Evolutionary conservation across 2,888 invertebrate genomes (phyloP), one percentile per base, ranked within the genome.

Genomic region (Orgyia antiqua): DNA sequence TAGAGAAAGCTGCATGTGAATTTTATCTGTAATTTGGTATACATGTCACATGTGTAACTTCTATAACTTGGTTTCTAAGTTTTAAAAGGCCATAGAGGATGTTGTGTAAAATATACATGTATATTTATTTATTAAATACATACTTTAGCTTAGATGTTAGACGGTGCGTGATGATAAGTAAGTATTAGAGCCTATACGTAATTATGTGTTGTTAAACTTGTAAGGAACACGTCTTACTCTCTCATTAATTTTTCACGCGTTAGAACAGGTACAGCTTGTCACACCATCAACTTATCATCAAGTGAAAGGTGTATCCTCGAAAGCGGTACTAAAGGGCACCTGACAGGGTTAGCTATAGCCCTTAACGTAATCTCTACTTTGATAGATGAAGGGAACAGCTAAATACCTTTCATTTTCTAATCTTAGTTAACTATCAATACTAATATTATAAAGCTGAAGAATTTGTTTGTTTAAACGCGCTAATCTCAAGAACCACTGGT

Each of bases 291-390:
- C 42, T 40, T 42, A 40, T 42, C 51, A 45, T 37, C 6, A 25
- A 47, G 51, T 45, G 51, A 51, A 54, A 51, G 45, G 49, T 19
- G 27, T 36, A 31, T 42, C 37, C 27, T 42, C 30, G 53, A 49
- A 45, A 45, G 45, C 13, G n/a, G 41, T 26, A 21, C 36, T 38
- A 29, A 45, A 50, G 37, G 49, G 37, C 45, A 42, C 26, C 27
- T 27, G 49, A 33, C 39, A 44, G 38, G 29, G 37, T 33, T 27
- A 29, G 23, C 29, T 10, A 21, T 29, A 13, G 21, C 17, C 25
- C n/a, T n/a, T n/a, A 10, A 24, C 17, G 30, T 45, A 36, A 49
- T 44, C 40, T 1, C 20, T 24, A 4, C 12, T 26, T 23, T 30
- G 39, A 31, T 29, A 33, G 37, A 45, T 37, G 36, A 36, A 24